These are phyloP conservation scores for Condylura cristata DNA, from an alignment of 2,113 vertebrate species.

Conservation along the genomic window DNA sequence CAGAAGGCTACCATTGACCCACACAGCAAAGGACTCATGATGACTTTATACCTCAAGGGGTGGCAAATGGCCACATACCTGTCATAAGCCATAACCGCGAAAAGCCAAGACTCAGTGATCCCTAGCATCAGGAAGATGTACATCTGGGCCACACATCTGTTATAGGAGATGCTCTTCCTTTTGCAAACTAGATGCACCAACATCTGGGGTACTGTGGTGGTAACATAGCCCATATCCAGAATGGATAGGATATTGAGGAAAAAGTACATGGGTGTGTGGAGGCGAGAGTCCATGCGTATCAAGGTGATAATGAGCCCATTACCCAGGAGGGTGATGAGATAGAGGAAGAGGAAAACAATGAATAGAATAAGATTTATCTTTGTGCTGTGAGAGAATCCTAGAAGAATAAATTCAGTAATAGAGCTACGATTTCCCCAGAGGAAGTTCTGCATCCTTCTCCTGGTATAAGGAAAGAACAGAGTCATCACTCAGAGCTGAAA, in stretches of 20 bases:
- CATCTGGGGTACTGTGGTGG: slow-evolving; percentile 69
- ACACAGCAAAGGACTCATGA: slow-evolving; percentile 59
- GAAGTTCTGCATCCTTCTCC: slow-evolving; percentile 50
- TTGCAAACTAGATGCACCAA: not conserved
- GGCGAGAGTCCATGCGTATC: slow-evolving; percentile 39
- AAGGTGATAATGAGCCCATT: slow-evolving; percentile 63
- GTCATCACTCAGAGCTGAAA: not conserved
- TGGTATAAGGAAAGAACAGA: slow-evolving; percentile 13
- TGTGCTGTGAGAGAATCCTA: slow-evolving; percentile 57
- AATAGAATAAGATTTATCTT: slow-evolving; percentile 59
- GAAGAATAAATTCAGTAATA: slow-evolving; percentile 57
- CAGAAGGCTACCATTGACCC: slow-evolving; percentile 55
- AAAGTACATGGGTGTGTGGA: slow-evolving; percentile 66
- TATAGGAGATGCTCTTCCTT: slow-evolving; percentile 67
- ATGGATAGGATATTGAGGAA: slow-evolving; percentile 70
- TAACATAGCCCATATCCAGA: slow-evolving; percentile 64
- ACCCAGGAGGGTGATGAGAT: slow-evolving; percentile 49
- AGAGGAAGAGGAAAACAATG: slow-evolving; percentile 44
- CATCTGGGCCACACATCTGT: slow-evolving; percentile 43
- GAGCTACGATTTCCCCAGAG: slow-evolving; percentile 60
- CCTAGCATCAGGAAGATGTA: slow-evolving; percentile 74
- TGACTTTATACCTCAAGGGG: slow-evolving; percentile 61
- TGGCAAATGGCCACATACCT: slow-evolving; percentile 67
- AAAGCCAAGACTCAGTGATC: slow-evolving; percentile 70
- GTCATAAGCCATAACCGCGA: slow-evolving; percentile 65